Evolutionary conservation across 2,113 vertebrate species (phyloP).

Genomic region (Puffinus mauretanicus): DNA sequence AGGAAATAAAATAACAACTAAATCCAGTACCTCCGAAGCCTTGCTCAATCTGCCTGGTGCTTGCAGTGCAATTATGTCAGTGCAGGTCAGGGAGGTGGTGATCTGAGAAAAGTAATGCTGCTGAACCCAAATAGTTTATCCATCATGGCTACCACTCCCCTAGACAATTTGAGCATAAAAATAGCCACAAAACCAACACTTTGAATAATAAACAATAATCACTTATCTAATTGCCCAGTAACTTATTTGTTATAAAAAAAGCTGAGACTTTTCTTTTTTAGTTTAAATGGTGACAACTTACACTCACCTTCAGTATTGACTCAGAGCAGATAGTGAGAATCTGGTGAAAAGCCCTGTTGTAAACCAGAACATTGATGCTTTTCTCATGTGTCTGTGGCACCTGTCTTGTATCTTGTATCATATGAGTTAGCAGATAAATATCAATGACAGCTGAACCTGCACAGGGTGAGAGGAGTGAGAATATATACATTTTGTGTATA

Average conservation of each 20-base stretch:
- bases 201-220: background rate
- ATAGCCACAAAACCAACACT: background rate
- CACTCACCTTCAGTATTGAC: slow-evolving; percentile 74
- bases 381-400: slow-evolving; percentile 70
- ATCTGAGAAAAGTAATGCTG: background rate
- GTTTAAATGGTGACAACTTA: background rate
- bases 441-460: slow-evolving; percentile 70
- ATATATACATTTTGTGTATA: background rate
- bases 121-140: background rate
- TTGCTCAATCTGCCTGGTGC: background rate
- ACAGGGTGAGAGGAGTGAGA: background rate
- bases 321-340: slow-evolving; percentile 75
- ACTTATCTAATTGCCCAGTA: background rate
- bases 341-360: slow-evolving; percentile 70
- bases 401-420: slow-evolving; percentile 68
- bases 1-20: background rate
- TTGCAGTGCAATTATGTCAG: background rate
- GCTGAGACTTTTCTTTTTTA: background rate
- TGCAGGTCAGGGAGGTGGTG: background rate
- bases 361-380: slow-evolving; percentile 69
- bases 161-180: background rate
- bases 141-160: background rate
- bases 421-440: slow-evolving; percentile 69
- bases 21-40: background rate
- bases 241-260: background rate